These are phyloP conservation scores for Platysteira castanea DNA, from an alignment of 2,113 vertebrate genomes.

Conservation along the genomic window DNA sequence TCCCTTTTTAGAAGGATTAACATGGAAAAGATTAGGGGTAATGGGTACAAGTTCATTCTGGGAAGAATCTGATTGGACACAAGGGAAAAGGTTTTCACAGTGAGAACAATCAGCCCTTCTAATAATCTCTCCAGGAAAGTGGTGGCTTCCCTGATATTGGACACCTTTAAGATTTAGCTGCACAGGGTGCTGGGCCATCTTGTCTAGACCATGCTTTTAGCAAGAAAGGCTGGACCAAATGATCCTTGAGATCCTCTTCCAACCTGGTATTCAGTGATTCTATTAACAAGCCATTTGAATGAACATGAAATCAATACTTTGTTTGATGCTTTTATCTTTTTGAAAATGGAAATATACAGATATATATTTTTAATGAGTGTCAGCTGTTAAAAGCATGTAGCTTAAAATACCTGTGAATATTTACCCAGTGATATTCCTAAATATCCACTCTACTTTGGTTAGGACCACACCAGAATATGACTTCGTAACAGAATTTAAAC, in stretches of 20 bases:
- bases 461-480: background rate
- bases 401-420: background rate
- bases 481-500: background rate
- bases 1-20: background rate
- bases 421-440: background rate
- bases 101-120: background rate
- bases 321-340: background rate
- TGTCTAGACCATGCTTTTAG: background rate
- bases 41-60: no score
- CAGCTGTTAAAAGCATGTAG: fast-evolving
- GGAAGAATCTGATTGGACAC: background rate
- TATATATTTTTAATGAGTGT: background rate
- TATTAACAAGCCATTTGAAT: background rate
- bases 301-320: background rate
- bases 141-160: no score
- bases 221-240: background rate
- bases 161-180: background rate
- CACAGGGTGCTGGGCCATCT: background rate
- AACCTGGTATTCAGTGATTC: background rate
- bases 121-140: background rate
- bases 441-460: background rate
- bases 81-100: background rate
- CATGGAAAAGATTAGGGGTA: background rate
- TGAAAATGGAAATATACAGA: background rate
- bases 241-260: background rate